Percentiles rank a stretch among this genome's conserved stretches.
These are phyloP conservation scores for Sebastes schlegelii DNA, from an alignment of 2,113 vertebrate species.

Conservation along the genomic window DNA sequence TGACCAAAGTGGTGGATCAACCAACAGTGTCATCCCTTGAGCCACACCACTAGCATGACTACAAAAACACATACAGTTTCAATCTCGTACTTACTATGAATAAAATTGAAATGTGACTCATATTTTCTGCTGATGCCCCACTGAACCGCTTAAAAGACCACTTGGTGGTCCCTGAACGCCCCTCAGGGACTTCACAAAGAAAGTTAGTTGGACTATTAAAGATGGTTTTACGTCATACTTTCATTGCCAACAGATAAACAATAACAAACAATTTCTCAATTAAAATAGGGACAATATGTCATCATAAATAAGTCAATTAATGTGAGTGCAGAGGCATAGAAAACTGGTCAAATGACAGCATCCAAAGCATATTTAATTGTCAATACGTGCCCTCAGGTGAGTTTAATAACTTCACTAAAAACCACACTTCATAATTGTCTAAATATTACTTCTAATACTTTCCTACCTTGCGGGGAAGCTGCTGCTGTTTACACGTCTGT, in stretches of 20 bases:
- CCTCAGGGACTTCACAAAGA: not conserved
- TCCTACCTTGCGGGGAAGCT: conserved; percentile 35
- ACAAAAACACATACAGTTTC: too few relatives aligned
- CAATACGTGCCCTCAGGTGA: conserved; percentile 37
- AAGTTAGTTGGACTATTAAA: conserved; percentile 34
- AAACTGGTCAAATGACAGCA: conserved; percentile 11
- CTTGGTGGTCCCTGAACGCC: not conserved
- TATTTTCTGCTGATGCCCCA: not conserved
- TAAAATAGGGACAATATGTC: conserved; percentile 23
- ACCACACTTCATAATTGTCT: conserved; percentile 52
- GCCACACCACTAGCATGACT: not conserved
- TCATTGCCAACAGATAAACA: conserved; percentile 26
- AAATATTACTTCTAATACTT: conserved; percentile 53
- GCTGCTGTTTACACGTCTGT: not conserved
- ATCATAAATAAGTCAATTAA: conserved; percentile 29
- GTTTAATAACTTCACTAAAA: conserved; percentile 63
- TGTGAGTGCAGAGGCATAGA: conserved; percentile 12
- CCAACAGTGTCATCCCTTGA: not conserved
- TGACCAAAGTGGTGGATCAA: too few relatives aligned
- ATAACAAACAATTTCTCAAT: conserved; percentile 40
- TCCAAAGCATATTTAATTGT: conserved; percentile 47
- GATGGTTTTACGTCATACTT: conserved; percentile 18
- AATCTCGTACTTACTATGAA: conserved; percentile 5
- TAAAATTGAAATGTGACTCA: not conserved
- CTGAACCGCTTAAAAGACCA: not conserved